Conservation (phyloP, 2,797 vertebrate genomes). For the Thamnophis elegans region DNA sequence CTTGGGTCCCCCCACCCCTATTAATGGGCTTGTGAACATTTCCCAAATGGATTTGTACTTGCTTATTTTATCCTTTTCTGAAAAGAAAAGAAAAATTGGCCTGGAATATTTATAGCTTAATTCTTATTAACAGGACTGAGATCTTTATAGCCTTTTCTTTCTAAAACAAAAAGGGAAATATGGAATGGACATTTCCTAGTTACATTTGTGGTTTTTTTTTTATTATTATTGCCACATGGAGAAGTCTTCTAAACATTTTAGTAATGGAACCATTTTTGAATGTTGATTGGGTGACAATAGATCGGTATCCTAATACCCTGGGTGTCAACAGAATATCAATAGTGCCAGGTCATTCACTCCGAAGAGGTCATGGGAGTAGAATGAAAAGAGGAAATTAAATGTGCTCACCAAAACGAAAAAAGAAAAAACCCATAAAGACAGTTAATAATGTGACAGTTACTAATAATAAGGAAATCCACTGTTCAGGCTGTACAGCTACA, state of each 20-base stretch:
- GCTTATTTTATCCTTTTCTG: background rate
- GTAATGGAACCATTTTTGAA: conserved; percentile 46
- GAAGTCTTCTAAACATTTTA: conserved; percentile 39
- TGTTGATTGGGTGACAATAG: conserved; percentile 42
- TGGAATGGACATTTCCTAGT: conserved; percentile 40
- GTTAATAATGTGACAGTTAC: conserved; percentile 66
- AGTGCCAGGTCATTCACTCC: conserved; percentile 56
- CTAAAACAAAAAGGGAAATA: conserved; percentile 7
- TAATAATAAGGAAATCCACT: conserved; percentile 69
- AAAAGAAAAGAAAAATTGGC: background rate
- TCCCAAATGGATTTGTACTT: no score
- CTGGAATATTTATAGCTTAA: conserved; percentile 23
- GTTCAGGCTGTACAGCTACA: conserved; percentile 48
- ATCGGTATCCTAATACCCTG: conserved; percentile 30
- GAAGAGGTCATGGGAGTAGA: conserved; percentile 50
- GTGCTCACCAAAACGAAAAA: conserved; percentile 58
- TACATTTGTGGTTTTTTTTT: background rate
- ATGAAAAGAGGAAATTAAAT: conserved; percentile 73
- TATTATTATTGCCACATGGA: conserved; percentile 34
- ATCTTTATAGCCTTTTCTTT: background rate
- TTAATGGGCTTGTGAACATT: background rate
- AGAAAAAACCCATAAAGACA: conserved; percentile 36
- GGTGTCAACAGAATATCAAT: conserved; percentile 49
- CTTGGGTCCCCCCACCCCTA: no score
- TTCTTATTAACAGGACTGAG: background rate